A percentile compares a stretch with the other conserved stretches of the same genome.
Evolutionary conservation across 2,113 vertebrate genomes (phyloP).

Genomic region (Cardinalis cardinalis): DNA sequence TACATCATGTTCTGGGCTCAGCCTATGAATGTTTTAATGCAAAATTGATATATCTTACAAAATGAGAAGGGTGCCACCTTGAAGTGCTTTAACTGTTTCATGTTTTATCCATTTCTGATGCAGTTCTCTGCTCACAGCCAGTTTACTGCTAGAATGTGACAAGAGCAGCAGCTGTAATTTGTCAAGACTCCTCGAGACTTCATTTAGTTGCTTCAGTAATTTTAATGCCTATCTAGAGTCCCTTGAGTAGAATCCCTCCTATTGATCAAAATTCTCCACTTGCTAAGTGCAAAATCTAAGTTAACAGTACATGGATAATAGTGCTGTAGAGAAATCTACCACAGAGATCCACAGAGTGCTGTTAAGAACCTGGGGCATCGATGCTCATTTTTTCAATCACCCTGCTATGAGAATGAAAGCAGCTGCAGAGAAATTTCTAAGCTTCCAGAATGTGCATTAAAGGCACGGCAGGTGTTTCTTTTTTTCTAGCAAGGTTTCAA

Average conservation of each 20-base stretch:
- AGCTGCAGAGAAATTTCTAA: neutral
- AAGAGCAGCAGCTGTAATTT: slow-evolving; percentile 13
- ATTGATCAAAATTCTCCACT: slow-evolving; percentile 53
- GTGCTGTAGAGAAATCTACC: neutral
- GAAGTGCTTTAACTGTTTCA: neutral
- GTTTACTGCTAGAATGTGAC: slow-evolving; percentile 22
- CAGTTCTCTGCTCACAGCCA: slow-evolving; percentile 1
- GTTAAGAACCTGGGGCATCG: neutral
- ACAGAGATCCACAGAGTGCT: neutral
- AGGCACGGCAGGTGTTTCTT: neutral
- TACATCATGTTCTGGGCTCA: neutral
- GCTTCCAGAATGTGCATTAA: neutral
- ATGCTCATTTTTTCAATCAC: neutral
- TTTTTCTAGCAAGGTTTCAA: neutral
- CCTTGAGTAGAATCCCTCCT: neutral
- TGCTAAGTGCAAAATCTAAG: slow-evolving; percentile 14
- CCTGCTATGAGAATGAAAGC: neutral
- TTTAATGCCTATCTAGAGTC: slow-evolving; percentile 11
- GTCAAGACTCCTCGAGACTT: slow-evolving; percentile 38
- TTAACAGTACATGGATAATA: slow-evolving; percentile 26
- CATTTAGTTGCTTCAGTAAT: slow-evolving; percentile 47
- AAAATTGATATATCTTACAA: neutral
- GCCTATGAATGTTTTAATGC: neutral
- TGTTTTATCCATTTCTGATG: neutral
- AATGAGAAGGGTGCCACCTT: neutral